phyloP scores from a whole-genome alignment of 2,797 vertebrate species.

The Brotula barbata region DNA sequence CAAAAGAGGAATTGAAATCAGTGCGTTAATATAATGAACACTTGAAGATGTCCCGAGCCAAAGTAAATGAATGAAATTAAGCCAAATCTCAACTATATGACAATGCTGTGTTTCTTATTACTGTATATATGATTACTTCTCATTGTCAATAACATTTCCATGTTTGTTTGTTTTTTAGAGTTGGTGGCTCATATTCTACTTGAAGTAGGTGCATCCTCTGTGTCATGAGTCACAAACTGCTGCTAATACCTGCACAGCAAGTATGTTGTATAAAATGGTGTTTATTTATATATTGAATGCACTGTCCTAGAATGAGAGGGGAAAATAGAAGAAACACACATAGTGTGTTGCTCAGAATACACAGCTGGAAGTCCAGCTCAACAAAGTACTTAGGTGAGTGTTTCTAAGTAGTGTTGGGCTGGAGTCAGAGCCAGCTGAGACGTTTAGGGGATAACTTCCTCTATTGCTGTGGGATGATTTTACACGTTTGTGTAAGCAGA shows the following conservation, averaged over 20 bases:
- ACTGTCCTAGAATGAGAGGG: constrained; percentile 19
- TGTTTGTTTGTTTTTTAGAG: constrained; percentile 23
- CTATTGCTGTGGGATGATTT: constrained; percentile 58
- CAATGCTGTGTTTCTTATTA: constrained; percentile 14
- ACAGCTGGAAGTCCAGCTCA: constrained; percentile 48
- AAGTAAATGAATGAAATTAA: constrained; percentile 1
- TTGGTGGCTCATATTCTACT: constrained; percentile 17
- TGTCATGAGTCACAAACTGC: constrained; percentile 51
- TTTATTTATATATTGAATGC: constrained; percentile 38
- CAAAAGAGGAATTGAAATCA: constrained; percentile 1
- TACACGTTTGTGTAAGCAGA: constrained; percentile 72
- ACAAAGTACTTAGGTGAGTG: constrained; percentile 51
- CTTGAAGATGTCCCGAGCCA: constrained; percentile 1
- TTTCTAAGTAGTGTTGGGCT: constrained; percentile 57
- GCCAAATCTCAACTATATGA: constrained; percentile 4
- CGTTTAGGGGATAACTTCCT: constrained; percentile 72
- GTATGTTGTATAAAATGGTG: constrained; percentile 28
- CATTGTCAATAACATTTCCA: constrained; percentile 36
- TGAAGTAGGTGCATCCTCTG: constrained; percentile 27
- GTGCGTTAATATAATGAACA: constrained; percentile 18
- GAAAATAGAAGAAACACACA: constrained; percentile 35
- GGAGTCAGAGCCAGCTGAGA: constrained; percentile 47
- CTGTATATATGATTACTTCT: not conserved
- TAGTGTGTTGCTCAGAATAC: constrained; percentile 46
- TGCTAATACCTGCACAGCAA: constrained; percentile 43